Conservation (phyloP, 2,888 invertebrate genomes). For the Drosophila prolongata region DNA sequence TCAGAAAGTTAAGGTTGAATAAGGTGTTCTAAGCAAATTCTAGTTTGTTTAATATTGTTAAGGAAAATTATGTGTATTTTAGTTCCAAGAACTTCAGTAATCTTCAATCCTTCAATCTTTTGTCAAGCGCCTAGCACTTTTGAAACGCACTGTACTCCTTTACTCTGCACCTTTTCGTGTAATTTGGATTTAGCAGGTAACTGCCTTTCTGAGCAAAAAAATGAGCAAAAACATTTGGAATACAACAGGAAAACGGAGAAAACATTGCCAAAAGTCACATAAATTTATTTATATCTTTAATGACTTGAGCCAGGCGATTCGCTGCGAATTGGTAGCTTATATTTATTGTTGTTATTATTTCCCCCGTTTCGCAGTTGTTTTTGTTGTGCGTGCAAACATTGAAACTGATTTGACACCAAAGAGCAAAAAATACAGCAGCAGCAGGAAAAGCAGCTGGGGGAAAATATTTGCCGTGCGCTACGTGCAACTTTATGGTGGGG, state of each 20-base stretch:
- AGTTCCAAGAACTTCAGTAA: no score
- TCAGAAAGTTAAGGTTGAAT: neutral
- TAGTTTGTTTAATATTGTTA: no score
- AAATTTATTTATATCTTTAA: slow-evolving; percentile 82
- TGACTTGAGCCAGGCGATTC: slow-evolving; percentile 77
- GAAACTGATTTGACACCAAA: slow-evolving; percentile 76
- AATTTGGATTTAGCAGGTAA: slow-evolving; percentile 42
- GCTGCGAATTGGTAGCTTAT: slow-evolving; percentile 63
- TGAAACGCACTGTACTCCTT: neutral
- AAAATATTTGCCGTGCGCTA: slow-evolving; percentile 64
- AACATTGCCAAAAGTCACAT: slow-evolving; percentile 76
- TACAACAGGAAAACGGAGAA: slow-evolving; percentile 16
- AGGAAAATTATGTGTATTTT: no score
- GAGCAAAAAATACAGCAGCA: slow-evolving; percentile 30
- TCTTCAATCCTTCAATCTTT: neutral
- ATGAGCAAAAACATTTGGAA: neutral
- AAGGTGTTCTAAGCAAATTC: no score
- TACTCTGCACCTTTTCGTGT: neutral
- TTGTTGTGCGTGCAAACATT: slow-evolving; percentile 67
- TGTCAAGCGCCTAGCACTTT: neutral
- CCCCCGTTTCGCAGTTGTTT: slow-evolving; percentile 40
- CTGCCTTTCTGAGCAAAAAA: slow-evolving; percentile 5
- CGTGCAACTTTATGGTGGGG: slow-evolving; percentile 61
- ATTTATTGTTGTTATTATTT: slow-evolving; percentile 55
- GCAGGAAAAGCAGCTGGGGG: slow-evolving; percentile 20